Conservation (phyloP, 2,797 vertebrate species). For the Acanthurus lineatus region DNA sequence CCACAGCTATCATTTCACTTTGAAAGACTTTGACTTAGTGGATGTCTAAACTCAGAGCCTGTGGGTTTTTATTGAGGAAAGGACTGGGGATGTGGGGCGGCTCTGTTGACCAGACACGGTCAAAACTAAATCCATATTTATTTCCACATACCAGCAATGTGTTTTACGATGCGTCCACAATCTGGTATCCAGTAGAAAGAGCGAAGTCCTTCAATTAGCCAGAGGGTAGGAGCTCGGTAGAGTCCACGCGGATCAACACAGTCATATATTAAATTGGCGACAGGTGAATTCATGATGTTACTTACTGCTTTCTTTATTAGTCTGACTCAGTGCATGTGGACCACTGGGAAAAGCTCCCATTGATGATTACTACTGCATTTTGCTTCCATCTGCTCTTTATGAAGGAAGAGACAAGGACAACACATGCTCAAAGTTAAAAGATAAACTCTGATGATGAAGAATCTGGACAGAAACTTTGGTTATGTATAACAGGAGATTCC, state of each 20-base stretch:
- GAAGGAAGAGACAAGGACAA: neutral
- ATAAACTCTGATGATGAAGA: neutral
- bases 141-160: conserved; percentile 31
- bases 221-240: conserved; percentile 8
- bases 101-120: conserved; percentile 70
- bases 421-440: neutral
- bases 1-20: conserved; percentile 77
- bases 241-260: conserved; percentile 6
- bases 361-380: neutral
- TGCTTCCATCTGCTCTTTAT: neutral
- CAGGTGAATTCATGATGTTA: conserved; percentile 35
- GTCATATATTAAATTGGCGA: conserved; percentile 7
- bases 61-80: conserved; percentile 55
- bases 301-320: conserved; percentile 17
- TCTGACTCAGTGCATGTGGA: conserved; percentile 19
- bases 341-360: conserved; percentile 7
- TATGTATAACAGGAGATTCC: neutral
- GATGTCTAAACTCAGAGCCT: conserved; percentile 56
- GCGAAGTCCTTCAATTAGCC: conserved; percentile 21
- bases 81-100: conserved; percentile 9
- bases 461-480: neutral
- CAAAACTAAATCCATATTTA: conserved; percentile 70
- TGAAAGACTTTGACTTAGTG: conserved; percentile 68
- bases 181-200: conserved; percentile 11
- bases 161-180: conserved; percentile 25